Evolutionary conservation across 2,113 vertebrate species (phyloP).

Genomic region (Mesembrinibis cayennensis): DNA sequence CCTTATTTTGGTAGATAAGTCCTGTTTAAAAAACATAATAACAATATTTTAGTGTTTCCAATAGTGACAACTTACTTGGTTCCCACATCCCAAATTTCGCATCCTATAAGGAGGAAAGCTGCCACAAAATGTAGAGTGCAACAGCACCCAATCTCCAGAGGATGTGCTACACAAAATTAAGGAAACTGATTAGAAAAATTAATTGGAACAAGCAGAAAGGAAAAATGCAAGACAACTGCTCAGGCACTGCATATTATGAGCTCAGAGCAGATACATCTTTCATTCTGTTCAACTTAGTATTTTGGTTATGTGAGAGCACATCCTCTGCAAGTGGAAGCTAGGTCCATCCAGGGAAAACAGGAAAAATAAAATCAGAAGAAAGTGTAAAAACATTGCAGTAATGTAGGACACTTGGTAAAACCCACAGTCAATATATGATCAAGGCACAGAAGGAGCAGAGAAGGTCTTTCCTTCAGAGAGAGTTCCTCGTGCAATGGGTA

Average conservation of each 20-base stretch:
- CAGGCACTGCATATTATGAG: background rate
- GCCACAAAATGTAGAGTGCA: background rate
- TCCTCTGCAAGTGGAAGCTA: background rate
- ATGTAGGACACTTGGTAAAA: background rate
- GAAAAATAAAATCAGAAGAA: background rate
- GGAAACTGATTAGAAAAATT: background rate
- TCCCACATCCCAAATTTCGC: background rate
- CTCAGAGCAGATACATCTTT: background rate
- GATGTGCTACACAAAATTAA: background rate
- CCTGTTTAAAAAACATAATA: background rate
- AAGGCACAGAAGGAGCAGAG: background rate
- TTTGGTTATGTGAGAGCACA: background rate
- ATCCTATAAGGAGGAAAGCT: background rate
- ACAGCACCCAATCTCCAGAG: background rate
- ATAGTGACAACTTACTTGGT: background rate
- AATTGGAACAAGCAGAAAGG: background rate
- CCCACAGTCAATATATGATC: fast-evolving
- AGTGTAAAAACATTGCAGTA: background rate
- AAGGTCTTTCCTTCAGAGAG: background rate
- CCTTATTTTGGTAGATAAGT: background rate
- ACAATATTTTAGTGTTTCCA: background rate
- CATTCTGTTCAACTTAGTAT: background rate
- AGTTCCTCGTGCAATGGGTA: background rate
- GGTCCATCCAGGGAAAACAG: background rate
- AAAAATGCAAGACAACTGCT: background rate